Evolutionary conservation across 1,140 invertebrate genomes (phyloP).

Genomic region (Zaprionus vittiger): DNA sequence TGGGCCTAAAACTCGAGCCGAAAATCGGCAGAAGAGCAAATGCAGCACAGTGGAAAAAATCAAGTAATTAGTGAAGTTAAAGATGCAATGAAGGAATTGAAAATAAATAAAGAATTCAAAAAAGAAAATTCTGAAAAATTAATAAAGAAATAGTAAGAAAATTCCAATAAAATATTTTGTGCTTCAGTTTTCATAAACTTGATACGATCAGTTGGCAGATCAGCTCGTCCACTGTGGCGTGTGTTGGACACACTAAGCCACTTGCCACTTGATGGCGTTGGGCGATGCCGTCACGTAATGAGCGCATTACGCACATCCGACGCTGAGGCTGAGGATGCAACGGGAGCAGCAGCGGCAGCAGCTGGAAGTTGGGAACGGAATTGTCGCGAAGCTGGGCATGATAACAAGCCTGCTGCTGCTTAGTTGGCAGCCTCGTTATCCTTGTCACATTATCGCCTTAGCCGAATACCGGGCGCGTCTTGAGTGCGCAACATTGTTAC

Average conservation of each 20-base stretch:
- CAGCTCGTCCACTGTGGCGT: constrained; percentile 9
- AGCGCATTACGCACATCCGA: constrained; percentile 73
- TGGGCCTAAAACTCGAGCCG: constrained; percentile 54
- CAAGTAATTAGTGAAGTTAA: background rate
- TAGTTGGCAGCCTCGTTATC: constrained; percentile 67
- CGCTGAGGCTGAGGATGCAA: background rate
- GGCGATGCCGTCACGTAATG: constrained; percentile 77
- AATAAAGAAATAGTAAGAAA: background rate
- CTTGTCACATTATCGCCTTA: constrained; percentile 82
- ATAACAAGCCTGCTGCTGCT: constrained; percentile 58
- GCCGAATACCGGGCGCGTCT: constrained; percentile 74
- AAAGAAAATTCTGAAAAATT: background rate
- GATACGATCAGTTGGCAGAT: background rate
- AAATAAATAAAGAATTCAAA: background rate
- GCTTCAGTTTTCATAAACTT: too few relatives aligned
- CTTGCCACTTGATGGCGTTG: constrained; percentile 52
- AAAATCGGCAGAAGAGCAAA: constrained; percentile 36
- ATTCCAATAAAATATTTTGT: background rate
- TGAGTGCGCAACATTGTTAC: constrained; percentile 76
- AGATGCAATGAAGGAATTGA: too few relatives aligned
- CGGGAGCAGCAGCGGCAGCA: background rate
- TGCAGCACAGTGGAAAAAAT: constrained; percentile 3
- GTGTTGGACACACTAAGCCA: constrained; percentile 30
- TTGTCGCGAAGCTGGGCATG: constrained; percentile 30
- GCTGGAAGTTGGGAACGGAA: constrained; percentile 5